phyloP scores from a whole-genome alignment of 2,113 vertebrate species.

The Myiagra hebetior region DNA sequence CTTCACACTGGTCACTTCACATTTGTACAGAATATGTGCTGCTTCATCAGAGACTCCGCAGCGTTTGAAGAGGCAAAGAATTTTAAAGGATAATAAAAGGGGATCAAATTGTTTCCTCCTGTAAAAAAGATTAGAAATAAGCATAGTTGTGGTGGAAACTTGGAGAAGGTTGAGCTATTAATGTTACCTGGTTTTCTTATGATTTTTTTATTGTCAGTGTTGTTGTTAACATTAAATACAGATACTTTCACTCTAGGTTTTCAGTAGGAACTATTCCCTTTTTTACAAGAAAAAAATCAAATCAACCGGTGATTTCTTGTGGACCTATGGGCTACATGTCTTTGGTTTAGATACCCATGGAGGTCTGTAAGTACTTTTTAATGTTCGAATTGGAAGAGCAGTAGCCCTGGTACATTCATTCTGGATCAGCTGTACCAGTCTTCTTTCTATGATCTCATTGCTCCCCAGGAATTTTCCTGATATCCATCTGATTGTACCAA shows the following conservation, averaged over 20 bases:
- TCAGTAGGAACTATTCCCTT: background rate
- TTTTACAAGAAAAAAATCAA: background rate
- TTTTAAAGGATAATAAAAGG: background rate
- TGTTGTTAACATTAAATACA: background rate
- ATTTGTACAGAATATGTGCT: background rate
- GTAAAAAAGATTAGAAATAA: background rate
- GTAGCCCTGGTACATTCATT: background rate
- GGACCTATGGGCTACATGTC: background rate
- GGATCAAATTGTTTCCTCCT: background rate
- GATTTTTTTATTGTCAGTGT: accelerated
- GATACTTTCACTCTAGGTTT: background rate
- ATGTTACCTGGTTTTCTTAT: accelerated
- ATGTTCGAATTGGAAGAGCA: background rate
- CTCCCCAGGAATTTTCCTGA: background rate
- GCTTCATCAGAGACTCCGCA: background rate
- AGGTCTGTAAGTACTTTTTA: background rate
- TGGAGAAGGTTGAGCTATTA: background rate
- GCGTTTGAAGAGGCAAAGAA: background rate
- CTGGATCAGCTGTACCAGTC: background rate
- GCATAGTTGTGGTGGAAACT: background rate
- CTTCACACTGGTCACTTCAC: background rate
- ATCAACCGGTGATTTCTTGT: background rate
- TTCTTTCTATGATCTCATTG: background rate
- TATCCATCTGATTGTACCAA: background rate
- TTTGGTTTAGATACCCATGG: background rate